These are phyloP conservation scores for Plectus sambesii DNA, from an alignment of 1,140 invertebrate genomes.

Conservation along the genomic window DNA sequence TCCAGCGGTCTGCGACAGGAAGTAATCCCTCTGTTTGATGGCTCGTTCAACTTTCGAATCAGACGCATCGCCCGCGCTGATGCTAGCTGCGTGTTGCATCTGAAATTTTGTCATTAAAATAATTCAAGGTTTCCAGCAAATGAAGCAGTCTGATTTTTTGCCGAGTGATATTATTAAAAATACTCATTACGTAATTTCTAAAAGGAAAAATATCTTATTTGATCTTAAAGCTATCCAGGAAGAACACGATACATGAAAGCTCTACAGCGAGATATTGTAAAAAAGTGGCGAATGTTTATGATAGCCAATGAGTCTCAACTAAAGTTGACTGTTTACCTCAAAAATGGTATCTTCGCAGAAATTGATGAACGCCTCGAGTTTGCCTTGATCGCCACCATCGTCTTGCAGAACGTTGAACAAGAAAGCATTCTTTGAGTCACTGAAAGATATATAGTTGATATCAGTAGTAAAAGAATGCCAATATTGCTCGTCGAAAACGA, in stretches of 20 bases:
- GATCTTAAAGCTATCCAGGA: too few relatives aligned
- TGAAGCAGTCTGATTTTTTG: too few relatives aligned
- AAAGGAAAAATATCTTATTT: background rate
- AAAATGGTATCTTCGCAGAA: slow-evolving; percentile 99
- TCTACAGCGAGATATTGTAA: too few relatives aligned
- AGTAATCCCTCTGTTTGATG: slow-evolving; percentile 44
- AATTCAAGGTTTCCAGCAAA: too few relatives aligned
- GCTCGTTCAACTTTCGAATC: slow-evolving; percentile 44
- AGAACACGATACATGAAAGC: too few relatives aligned
- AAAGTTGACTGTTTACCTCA: slow-evolving; percentile 57
- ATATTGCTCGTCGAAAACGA: slow-evolving; percentile 10
- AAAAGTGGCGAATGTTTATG: too few relatives aligned
- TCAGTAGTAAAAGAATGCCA: slow-evolving; percentile 42
- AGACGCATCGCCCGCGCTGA: slow-evolving; percentile 71
- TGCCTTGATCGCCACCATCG: slow-evolving; percentile 98
- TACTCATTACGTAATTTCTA: background rate
- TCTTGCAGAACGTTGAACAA: slow-evolving; percentile 54
- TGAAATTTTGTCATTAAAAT: slow-evolving; percentile 25
- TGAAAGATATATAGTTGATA: too few relatives aligned
- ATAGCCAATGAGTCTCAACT: too few relatives aligned
- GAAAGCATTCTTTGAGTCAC: slow-evolving; percentile 83
- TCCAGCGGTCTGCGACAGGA: slow-evolving; percentile 41
- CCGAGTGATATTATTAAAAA: too few relatives aligned
- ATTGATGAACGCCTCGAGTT: slow-evolving; percentile 95
- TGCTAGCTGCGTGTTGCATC: slow-evolving; percentile 94